Percentiles rank a stretch among this genome's conserved stretches.
phyloP scores from a whole-genome alignment of 2,797 vertebrate genomes.

The Aphelocoma californica region DNA sequence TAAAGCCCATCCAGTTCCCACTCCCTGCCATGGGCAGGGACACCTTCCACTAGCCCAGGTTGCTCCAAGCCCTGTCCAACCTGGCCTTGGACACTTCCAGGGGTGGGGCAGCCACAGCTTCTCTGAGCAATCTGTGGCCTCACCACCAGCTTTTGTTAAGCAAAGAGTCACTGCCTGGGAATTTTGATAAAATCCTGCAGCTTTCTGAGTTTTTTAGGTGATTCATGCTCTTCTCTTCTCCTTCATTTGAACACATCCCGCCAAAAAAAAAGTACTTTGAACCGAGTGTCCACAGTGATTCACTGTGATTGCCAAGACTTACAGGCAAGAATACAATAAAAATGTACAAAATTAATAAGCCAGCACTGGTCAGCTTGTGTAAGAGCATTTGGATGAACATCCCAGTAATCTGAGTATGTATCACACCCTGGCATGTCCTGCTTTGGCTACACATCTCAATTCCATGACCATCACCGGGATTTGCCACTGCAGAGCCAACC shows the following conservation, averaged over 20 bases:
- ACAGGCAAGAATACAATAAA: neutral
- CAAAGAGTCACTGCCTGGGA: neutral
- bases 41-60: fast-evolving
- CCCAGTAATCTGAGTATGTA: neutral
- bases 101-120: neutral
- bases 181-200: neutral
- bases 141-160: neutral
- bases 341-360: neutral
- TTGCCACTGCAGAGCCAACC: neutral
- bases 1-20: neutral
- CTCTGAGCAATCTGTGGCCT: neutral
- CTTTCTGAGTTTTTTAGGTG: neutral
- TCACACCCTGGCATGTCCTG: neutral
- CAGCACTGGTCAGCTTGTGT: neutral
- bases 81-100: neutral
- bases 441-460: neutral
- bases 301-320: neutral
- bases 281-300: neutral
- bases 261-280: neutral
- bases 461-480: neutral
- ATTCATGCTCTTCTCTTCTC: neutral
- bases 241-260: neutral
- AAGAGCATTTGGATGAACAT: neutral
- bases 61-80: fast-evolving
- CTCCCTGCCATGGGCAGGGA: neutral